phyloP scores from a whole-genome alignment of 2,888 invertebrate genomes.

The Agrotis exclamationis region DNA sequence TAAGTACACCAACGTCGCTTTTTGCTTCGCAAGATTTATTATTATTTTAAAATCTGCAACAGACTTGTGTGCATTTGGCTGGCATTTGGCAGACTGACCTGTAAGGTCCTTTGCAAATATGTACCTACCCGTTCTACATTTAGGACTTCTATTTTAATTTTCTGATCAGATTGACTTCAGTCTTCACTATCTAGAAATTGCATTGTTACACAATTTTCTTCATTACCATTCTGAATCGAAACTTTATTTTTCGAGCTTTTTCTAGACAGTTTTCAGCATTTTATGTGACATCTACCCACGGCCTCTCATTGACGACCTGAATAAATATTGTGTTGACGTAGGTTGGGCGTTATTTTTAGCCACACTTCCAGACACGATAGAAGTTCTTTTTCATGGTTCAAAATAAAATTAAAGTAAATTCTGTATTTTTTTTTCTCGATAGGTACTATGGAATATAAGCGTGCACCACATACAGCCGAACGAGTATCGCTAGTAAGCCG shows the following conservation, averaged over 20 bases:
- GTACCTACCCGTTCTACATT: no score
- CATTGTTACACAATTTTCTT: not conserved
- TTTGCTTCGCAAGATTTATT: no score
- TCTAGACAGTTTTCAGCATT: not conserved
- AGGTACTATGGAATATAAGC: slow-evolving; percentile 25
- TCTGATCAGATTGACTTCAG: no score
- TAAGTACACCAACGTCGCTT: no score
- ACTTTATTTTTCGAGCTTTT: not conserved
- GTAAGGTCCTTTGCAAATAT: not conserved
- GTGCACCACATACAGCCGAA: slow-evolving; percentile 64
- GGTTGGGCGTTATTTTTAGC: slow-evolving; percentile 16
- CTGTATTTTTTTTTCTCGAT: no score
- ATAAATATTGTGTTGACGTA: slow-evolving; percentile 19
- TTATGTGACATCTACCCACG: slow-evolving; percentile 1
- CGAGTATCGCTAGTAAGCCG: slow-evolving; percentile 62
- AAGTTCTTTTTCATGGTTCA: not conserved
- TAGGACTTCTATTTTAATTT: not conserved
- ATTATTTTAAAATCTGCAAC: no score
- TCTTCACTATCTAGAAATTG: not conserved
- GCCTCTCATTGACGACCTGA: not conserved
- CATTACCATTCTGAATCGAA: not conserved
- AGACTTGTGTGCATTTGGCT: not conserved
- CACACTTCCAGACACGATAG: not conserved
- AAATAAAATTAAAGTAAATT: not conserved
- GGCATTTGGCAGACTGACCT: no score